Conservation (phyloP, 2,113 vertebrate species). For the Boulengerochromis microlepis region DNA sequence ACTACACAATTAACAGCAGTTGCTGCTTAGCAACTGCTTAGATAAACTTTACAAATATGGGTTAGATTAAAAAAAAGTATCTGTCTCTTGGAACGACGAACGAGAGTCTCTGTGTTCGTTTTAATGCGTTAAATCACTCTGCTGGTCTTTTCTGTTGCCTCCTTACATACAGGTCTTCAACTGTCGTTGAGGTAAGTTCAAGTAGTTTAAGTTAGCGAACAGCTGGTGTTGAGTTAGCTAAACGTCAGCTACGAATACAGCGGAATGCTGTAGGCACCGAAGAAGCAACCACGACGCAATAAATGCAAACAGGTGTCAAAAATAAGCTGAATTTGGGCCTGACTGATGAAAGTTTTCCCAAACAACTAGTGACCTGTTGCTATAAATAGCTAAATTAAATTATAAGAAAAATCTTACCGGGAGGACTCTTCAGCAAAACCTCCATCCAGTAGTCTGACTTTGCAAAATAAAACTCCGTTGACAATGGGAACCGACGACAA, state of each 20-base stretch:
- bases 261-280: background rate
- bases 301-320: background rate
- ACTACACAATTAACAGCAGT: background rate
- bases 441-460: constrained; percentile 86
- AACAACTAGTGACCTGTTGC: background rate
- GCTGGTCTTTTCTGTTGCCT: background rate
- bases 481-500: constrained; percentile 90
- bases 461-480: constrained; percentile 92
- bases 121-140: background rate
- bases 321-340: background rate
- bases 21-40: constrained; percentile 14
- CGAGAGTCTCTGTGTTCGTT: background rate
- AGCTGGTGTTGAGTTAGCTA: background rate
- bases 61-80: background rate
- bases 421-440: constrained; percentile 85
- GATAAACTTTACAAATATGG: background rate
- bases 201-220: background rate
- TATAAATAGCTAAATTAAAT: constrained; percentile 36
- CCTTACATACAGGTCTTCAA: background rate
- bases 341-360: background rate
- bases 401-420: constrained; percentile 71
- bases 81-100: background rate
- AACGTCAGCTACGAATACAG: background rate
- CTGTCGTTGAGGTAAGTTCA: background rate
- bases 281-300: background rate